Evolutionary conservation across 1,140 invertebrate genomes (phyloP).

Genomic region (Cyclargus thomasi): DNA sequence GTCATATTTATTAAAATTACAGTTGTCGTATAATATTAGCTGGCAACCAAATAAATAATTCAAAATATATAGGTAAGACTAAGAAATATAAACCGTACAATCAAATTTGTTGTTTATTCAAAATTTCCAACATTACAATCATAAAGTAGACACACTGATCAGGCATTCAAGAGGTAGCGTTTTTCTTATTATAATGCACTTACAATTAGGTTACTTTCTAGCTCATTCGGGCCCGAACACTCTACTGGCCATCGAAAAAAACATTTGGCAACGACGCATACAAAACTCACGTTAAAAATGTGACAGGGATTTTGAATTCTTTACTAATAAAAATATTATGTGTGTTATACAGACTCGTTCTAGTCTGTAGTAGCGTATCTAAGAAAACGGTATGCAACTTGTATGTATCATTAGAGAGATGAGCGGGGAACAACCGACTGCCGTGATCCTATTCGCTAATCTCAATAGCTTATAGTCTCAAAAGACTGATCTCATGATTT

Average conservation of each 20-base stretch:
- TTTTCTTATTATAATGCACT: conserved; percentile 31
- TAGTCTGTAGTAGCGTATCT: too few relatives aligned
- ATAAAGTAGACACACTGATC: conserved; percentile 50
- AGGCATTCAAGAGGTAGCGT: conserved; percentile 67
- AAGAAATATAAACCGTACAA: conserved; percentile 38
- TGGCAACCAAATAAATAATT: too few relatives aligned
- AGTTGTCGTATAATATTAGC: too few relatives aligned
- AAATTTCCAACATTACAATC: conserved; percentile 56
- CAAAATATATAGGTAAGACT: conserved; percentile 18
- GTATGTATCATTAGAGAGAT: too few relatives aligned
- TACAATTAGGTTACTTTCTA: neutral
- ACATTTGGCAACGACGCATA: neutral
- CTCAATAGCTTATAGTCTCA: too few relatives aligned
- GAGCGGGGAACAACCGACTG: too few relatives aligned
- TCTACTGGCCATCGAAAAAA: neutral
- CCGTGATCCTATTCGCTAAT: too few relatives aligned
- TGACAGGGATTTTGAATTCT: neutral
- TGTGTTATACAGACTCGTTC: too few relatives aligned
- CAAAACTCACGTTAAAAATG: neutral
- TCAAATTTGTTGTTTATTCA: conserved; percentile 55
- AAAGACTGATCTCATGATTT: too few relatives aligned
- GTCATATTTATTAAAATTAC: too few relatives aligned
- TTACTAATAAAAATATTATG: too few relatives aligned
- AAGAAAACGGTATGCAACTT: too few relatives aligned
- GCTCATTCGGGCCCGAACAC: neutral